Conservation (phyloP, 1,140 invertebrate species). For the Aculops lycopersici region DNA sequence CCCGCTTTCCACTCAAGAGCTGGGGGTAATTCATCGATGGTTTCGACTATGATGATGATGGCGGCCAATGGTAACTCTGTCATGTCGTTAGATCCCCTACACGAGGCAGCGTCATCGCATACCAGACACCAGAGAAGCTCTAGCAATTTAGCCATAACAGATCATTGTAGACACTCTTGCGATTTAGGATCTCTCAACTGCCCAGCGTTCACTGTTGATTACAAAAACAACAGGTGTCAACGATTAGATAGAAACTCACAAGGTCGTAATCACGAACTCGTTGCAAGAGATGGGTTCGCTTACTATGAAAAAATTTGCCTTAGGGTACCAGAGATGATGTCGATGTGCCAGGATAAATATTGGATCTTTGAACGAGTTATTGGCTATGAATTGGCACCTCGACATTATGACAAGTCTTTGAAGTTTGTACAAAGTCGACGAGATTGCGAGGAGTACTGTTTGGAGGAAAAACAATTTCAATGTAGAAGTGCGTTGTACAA, state of each 20-base stretch:
- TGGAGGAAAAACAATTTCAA: conserved; percentile 14
- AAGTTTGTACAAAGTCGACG: conserved; percentile 16
- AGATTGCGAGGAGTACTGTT: conserved; percentile 19
- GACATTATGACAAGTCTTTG: conserved; percentile 15
- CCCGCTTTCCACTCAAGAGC: too few relatives aligned
- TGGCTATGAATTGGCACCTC: conserved; percentile 16
- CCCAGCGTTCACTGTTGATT: conserved; percentile 19
- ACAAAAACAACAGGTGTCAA: conserved; percentile 17
- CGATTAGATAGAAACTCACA: conserved; percentile 20
- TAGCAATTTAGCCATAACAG: conserved; percentile 17
- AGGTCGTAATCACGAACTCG: conserved; percentile 17
- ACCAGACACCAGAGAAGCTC: too few relatives aligned
- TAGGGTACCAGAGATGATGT: conserved; percentile 13
- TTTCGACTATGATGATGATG: too few relatives aligned
- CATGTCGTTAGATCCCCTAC: too few relatives aligned
- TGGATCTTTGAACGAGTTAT: conserved; percentile 22
- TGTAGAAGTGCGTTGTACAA: conserved; percentile 21
- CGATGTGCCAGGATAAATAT: conserved; percentile 16
- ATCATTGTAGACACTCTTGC: conserved; percentile 16
- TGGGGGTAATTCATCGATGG: too few relatives aligned
- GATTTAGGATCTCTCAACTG: conserved; percentile 17
- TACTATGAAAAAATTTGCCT: conserved; percentile 22
- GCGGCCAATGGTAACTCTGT: too few relatives aligned
- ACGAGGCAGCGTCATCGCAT: too few relatives aligned
- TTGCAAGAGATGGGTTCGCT: conserved; percentile 16